These are phyloP conservation scores for Tenualosa ilisha DNA, from an alignment of 2,797 vertebrate species.

Conservation along the genomic window DNA sequence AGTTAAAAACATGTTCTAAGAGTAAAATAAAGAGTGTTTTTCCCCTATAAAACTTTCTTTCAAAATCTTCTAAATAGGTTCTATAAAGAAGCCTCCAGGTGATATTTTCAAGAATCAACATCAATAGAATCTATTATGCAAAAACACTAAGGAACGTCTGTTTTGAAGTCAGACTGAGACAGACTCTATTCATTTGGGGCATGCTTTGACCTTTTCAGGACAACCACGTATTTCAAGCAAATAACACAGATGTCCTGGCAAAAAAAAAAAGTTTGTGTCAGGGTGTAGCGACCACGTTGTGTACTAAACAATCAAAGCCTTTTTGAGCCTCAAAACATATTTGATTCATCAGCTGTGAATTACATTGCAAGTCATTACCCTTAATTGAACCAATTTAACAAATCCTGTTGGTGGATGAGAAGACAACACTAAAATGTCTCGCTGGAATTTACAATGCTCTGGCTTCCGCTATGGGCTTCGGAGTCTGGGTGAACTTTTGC, in stretches of 20 bases:
- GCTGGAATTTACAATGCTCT: conserved; percentile 52
- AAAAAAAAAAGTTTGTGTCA: neutral
- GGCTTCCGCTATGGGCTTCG: conserved; percentile 50
- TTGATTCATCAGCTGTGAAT: neutral
- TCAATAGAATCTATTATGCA: neutral
- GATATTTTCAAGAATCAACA: neutral
- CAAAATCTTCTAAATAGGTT: too few species aligned
- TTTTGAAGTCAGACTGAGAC: neutral
- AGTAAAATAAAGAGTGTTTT: too few species aligned
- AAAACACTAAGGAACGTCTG: neutral
- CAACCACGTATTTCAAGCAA: neutral
- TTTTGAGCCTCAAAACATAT: neutral
- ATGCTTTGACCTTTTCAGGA: neutral
- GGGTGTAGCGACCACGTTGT: neutral
- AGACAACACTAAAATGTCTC: conserved; percentile 54
- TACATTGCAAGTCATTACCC: conserved; percentile 66
- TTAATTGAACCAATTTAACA: conserved; percentile 72
- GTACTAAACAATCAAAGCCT: neutral
- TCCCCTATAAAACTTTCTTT: too few species aligned
- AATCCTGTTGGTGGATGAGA: conserved; percentile 61
- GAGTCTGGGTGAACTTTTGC: neutral
- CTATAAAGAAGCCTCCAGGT: neutral
- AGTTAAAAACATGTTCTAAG: too few species aligned
- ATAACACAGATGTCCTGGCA: neutral
- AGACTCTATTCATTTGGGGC: too few species aligned